Conservation (phyloP, 2,888 invertebrate genomes). For the Phaedon cochleariae region DNA sequence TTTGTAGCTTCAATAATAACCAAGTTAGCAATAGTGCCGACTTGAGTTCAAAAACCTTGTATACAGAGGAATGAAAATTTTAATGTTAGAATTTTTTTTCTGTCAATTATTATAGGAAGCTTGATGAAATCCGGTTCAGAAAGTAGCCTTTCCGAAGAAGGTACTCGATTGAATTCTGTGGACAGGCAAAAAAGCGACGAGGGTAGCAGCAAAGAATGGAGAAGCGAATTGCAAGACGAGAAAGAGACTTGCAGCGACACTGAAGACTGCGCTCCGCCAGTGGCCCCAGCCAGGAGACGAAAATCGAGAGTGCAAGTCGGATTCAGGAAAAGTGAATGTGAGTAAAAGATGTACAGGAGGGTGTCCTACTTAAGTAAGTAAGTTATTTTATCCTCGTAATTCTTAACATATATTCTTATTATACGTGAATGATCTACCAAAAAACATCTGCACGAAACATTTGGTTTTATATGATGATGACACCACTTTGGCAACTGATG, state of each 20-base stretch:
- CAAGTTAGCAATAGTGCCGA: no score
- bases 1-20: no score
- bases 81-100: no score
- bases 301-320: constrained; percentile 73
- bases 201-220: constrained; percentile 73
- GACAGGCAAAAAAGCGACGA: constrained; percentile 51
- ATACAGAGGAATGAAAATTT: no score
- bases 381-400: no score
- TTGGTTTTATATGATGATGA: neutral
- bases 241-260: constrained; percentile 77
- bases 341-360: constrained; percentile 20
- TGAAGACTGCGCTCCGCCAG: constrained; percentile 64
- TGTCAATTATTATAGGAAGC: constrained; percentile 24
- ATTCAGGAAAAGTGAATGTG: constrained; percentile 74
- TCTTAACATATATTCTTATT: no score
- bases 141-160: constrained; percentile 84
- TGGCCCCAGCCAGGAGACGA: constrained; percentile 69
- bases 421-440: no score
- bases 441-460: no score
- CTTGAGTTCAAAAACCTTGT: no score
- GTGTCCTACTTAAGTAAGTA: neutral
- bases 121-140: constrained; percentile 87
- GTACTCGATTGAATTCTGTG: constrained; percentile 53
- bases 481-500: neutral
- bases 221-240: constrained; percentile 74